A percentile compares a stretch with the other conserved stretches of the same genome.
These are phyloP conservation scores for Dynastes hyllus DNA, from an alignment of 2,888 invertebrate genomes.

Conservation along the genomic window DNA sequence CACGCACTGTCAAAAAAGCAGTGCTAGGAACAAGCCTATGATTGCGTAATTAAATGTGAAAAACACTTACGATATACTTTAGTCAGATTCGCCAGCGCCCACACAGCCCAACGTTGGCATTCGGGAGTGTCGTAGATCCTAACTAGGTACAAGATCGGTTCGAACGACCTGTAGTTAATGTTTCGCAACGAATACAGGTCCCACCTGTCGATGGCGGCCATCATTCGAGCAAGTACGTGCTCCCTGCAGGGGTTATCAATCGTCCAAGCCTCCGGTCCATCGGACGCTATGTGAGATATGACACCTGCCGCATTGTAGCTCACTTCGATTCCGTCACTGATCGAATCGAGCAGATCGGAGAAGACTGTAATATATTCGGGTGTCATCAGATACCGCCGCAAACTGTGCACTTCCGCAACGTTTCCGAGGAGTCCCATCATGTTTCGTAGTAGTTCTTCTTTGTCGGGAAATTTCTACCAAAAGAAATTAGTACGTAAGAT, in stretches of 20 bases:
- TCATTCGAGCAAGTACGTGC: constrained; percentile 84
- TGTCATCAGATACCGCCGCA: constrained; percentile 90
- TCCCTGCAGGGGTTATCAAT: constrained; percentile 81
- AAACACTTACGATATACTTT: constrained; percentile 88
- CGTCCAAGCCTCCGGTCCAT: constrained; percentile 89
- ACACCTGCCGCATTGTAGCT: constrained; percentile 98
- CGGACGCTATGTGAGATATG: constrained; percentile 95
- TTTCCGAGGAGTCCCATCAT: constrained; percentile 99
- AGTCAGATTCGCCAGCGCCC: constrained; percentile 98
- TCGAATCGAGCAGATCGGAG: constrained; percentile 87
- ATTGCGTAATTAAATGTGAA: background rate
- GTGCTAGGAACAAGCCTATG: too few relatives aligned
- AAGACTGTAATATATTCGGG: constrained; percentile 89
- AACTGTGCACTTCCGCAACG: constrained; percentile 92
- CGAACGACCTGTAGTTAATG: constrained; percentile 97
- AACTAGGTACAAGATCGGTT: constrained; percentile 91
- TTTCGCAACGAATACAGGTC: constrained; percentile 89
- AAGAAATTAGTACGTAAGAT: constrained; percentile 53
- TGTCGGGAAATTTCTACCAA: constrained; percentile 86
- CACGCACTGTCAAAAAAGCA: too few relatives aligned
- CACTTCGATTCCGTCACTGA: constrained; percentile 96
- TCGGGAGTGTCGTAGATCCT: constrained; percentile 89
- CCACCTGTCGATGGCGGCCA: constrained; percentile 91
- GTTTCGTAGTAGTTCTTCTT: constrained; percentile 92
- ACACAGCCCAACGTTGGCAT: constrained; percentile 97